Evolutionary conservation across 2,888 invertebrate genomes (phyloP), one percentile per base, ranked within the genome.

Genomic region (Sinodicranocentrus sp.): DNA sequence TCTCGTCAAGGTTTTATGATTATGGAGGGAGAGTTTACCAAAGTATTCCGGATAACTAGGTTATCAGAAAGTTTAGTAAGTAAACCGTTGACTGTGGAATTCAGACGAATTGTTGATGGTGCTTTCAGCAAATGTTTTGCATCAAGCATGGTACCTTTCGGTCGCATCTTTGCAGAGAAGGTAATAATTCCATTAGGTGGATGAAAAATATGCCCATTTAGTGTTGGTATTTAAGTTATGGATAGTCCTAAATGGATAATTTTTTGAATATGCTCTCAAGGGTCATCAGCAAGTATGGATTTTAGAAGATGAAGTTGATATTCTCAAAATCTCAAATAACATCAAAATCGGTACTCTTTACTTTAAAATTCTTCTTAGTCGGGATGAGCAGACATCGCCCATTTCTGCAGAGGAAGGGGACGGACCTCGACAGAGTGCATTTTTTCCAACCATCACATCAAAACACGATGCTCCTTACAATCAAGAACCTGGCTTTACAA

Each of bases 21-120:
- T 17, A n/a, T 17, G 15, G 57, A 67, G 54, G 72, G 72, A 8
- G 43, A 65, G 13, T 54, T n/a, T 28, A 57, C 72, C 0, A 80
- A 63, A 43, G n/a, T 23, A 0, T 17, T 80, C 15, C 23, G 8
- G 2, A 52, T 80, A 1, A 25, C 54, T 0, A 48, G 48, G n/a
- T 75, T 84, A 23, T 76, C 84, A 8, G 84, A 84, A 61, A 54
- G 43, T 6, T 23, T 80, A 6, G 28, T 86, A 1, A 82, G 72
- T 48, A 68, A 84, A 0, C 86, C 82, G 1, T 67, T 86, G 25
- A 86, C 79, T 8, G 77, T 86, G 1, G 75, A 75, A 28, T 78
- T 80, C n/a, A 63, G 44, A 39, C 3, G 17, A 17, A 17, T 63
- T 13, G 23, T 21, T n/a, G 25, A 65, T n/a, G 25, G 57, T n/a